These are phyloP conservation scores for Microtus pennsylvanicus DNA, from an alignment of 2,113 vertebrate genomes.

Conservation along the genomic window DNA sequence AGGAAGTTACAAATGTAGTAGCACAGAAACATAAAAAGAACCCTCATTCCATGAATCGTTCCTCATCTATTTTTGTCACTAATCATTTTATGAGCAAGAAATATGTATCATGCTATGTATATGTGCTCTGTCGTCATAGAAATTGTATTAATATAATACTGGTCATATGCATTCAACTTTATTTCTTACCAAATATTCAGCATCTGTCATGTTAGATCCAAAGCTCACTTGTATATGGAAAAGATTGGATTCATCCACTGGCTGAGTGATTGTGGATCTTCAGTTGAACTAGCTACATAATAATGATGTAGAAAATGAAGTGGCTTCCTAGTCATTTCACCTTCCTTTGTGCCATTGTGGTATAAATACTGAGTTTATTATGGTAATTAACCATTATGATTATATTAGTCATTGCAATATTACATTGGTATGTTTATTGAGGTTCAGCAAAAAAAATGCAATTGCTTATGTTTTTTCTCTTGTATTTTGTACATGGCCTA, in stretches of 20 bases:
- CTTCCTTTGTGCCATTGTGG: background rate
- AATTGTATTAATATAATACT: background rate
- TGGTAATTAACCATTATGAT: background rate
- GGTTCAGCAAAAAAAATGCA: background rate
- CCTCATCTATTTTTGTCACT: background rate
- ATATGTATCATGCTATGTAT: background rate
- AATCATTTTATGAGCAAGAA: background rate
- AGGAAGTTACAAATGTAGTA: background rate
- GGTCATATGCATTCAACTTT: background rate
- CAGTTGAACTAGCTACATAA: background rate
- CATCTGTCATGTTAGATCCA: background rate
- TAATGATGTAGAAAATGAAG: background rate
- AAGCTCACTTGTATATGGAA: background rate
- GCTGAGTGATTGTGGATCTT: background rate
- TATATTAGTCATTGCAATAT: background rate
- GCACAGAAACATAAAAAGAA: background rate
- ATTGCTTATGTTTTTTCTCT: background rate
- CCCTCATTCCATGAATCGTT: background rate
- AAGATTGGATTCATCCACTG: background rate
- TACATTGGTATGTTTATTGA: background rate
- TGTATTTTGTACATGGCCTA: background rate
- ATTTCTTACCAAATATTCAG: background rate
- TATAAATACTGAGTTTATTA: background rate
- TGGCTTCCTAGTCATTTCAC: fast-evolving
- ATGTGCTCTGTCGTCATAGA: background rate